phyloP scores from a whole-genome alignment of 2,888 invertebrate genomes.

The Drosophila conformis region DNA sequence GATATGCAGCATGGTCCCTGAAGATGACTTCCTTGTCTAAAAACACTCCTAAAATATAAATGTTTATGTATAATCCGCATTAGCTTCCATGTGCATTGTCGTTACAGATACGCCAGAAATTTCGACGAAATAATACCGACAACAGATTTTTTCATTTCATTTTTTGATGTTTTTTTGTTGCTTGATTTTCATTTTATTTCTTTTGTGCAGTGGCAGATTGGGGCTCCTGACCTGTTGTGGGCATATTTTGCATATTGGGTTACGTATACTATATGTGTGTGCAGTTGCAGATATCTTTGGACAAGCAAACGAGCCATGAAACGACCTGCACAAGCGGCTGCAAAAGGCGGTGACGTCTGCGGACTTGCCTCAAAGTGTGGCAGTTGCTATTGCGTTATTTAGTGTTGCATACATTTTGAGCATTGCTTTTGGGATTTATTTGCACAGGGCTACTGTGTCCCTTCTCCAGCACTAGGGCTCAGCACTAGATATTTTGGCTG shows the following conservation, averaged over 20 bases:
- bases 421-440: slow-evolving; percentile 73
- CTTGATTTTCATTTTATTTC: neutral
- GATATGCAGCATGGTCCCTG: neutral
- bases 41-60: neutral
- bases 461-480: slow-evolving; percentile 9
- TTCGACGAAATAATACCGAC: slow-evolving; percentile 18
- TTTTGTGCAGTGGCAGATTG: neutral
- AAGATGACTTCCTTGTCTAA: neutral
- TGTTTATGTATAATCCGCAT: neutral
- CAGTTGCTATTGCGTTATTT: slow-evolving; percentile 54
- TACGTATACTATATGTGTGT: slow-evolving; percentile 2
- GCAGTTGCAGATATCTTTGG: slow-evolving; percentile 64
- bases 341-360: slow-evolving; percentile 42
- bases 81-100: neutral
- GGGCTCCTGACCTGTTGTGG: slow-evolving; percentile 48
- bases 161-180: slow-evolving; percentile 1
- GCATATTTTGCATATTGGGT: slow-evolving; percentile 62
- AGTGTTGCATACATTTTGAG: slow-evolving; percentile 65
- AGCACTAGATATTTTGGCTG: slow-evolving; percentile 59
- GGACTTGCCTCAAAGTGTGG: slow-evolving; percentile 52
- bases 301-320: slow-evolving; percentile 68
- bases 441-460: slow-evolving; percentile 50
- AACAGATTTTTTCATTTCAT: slow-evolving; percentile 16
- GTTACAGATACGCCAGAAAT: slow-evolving; percentile 7
- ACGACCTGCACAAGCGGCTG: slow-evolving; percentile 24